Base-by-base conservation (phyloP, 2,113 vertebrate genomes). In the Donacobius atricapilla region DNA sequence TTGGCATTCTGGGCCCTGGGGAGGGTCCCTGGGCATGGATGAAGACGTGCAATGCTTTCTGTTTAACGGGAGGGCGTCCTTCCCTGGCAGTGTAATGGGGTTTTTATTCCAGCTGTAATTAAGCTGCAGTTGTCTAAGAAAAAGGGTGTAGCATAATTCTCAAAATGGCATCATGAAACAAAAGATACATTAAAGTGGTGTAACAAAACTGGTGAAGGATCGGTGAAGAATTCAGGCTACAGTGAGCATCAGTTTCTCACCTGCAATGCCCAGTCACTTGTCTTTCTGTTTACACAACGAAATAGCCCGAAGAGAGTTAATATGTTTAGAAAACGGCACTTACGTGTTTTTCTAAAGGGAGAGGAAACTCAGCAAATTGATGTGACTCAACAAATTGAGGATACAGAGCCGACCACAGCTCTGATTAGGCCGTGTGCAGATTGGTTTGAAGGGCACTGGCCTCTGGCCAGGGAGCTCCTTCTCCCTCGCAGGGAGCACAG, bases 311-410 rank as follows among this genome's bases (percentile, higher is more conserved):
- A 84, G 92, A 93, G 83, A 85, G 77, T 71, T 79, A 92, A 89
- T 73, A 53, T 28, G 47, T 68, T 95, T 89, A 54, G 90, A 96
- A 94, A 91, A 89, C 0, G 33, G 75, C 80, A 85, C 61, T 95
- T 76, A 66, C 5, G 1, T 71, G 27, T 84, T 48, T 82, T 48
- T 83, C 71, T 89, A 90, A 87, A 87, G 66, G 87, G 78, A 94
- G 84, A 95, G 94, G 82, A 90, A 94, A 92, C 75, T 89, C 93
- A 95, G 73, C 89, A 90, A 93, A 96, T 96, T 93, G 93, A 94
- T 94, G 90, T 96, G 91, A 95, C 95, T 96, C 93, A 97, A 81
- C 90, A 89, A 97, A 97, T 88, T 44, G 93, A 94, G 92, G 77
- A 76, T 83, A 65, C 68, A 76, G 93, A 91, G 20, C 83, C 82